phyloP scores from a whole-genome alignment of 2,797 vertebrate genomes.

The Serranus cabrilla region DNA sequence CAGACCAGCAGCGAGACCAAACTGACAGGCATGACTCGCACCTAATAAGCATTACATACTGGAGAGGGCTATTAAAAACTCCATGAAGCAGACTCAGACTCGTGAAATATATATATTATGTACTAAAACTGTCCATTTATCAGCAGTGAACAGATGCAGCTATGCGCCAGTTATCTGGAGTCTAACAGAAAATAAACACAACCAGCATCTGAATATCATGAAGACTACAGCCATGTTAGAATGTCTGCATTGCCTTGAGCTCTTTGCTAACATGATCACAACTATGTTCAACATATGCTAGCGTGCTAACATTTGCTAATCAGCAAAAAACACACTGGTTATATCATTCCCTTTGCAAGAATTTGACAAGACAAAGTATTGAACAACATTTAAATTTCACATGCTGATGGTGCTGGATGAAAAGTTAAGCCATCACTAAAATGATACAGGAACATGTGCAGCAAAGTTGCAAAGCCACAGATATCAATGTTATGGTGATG shows the following conservation, averaged over 20 bases:
- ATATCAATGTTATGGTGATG: background rate
- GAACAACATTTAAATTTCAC: background rate
- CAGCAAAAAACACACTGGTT: background rate
- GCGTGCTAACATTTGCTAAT: background rate
- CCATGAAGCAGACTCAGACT: background rate
- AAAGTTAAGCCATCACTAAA: background rate
- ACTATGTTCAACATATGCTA: background rate
- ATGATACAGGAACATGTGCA: background rate
- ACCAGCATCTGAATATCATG: background rate
- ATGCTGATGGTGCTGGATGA: background rate
- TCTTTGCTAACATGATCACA: background rate
- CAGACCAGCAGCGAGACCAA: slow-evolving; percentile 53
- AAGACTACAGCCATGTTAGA: background rate
- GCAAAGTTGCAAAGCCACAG: background rate
- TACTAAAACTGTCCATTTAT: slow-evolving; percentile 1
- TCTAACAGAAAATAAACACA: background rate
- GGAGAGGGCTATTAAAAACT: slow-evolving; percentile 33
- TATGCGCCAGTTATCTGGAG: background rate
- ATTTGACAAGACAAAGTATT: background rate
- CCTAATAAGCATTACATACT: slow-evolving; percentile 53
- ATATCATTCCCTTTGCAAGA: background rate
- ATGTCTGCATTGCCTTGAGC: background rate
- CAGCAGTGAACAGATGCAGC: background rate
- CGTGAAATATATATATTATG: background rate
- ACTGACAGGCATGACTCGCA: slow-evolving; percentile 61